A percentile compares a stretch with the other conserved stretches of the same genome.
These are phyloP conservation scores for Nebria brevicollis DNA, from an alignment of 2,888 invertebrate species.

Conservation along the genomic window DNA sequence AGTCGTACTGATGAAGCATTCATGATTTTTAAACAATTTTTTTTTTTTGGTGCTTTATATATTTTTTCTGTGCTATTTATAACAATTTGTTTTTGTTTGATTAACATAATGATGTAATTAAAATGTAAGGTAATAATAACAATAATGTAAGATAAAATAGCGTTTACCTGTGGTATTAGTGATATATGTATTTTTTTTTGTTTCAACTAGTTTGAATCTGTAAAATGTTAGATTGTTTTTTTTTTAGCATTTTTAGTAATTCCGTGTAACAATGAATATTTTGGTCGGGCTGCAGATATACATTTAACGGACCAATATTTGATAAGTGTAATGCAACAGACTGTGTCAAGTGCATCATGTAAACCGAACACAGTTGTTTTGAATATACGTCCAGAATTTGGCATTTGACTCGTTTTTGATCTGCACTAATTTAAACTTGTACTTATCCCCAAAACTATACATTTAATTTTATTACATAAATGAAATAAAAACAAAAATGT, in stretches of 20 bases:
- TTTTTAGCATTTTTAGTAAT: constrained; percentile 4
- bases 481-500: no score
- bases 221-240: background rate
- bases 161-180: constrained; percentile 35
- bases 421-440: background rate
- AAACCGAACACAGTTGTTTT: background rate
- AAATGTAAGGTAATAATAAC: background rate
- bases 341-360: constrained; percentile 9
- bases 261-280: constrained; percentile 12
- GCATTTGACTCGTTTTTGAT: background rate
- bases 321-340: background rate
- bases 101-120: background rate
- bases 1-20: constrained; percentile 15
- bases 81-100: background rate
- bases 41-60: constrained; percentile 18
- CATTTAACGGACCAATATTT: constrained; percentile 20
- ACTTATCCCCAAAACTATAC: no score
- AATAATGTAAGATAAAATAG: constrained; percentile 27
- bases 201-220: constrained; percentile 12
- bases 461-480: no score
- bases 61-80: constrained; percentile 15
- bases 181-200: constrained; percentile 19
- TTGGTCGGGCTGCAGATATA: background rate
- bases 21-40: background rate
- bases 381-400: background rate